Base-by-base conservation (phyloP, 1,140 invertebrate species). In the Phymastichus coffea region DNA sequence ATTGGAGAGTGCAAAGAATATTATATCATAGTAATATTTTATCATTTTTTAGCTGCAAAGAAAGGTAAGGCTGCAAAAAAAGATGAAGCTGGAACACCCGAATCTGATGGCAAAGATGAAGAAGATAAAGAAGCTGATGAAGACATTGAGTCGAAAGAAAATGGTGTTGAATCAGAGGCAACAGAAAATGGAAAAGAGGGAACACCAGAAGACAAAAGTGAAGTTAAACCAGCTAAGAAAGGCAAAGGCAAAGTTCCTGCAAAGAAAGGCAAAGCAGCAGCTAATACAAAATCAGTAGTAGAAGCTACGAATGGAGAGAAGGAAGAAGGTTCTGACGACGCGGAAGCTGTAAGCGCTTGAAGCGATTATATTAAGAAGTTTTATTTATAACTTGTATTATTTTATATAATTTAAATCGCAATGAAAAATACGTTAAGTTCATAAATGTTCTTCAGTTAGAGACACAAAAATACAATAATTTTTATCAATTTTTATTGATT, bases 371-470 rank as follows among this genome's bases (percentile, higher is more conserved):
- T 28, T 60, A 38, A 60, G 44, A 30, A 54, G 48, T 54, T 60
- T 60, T 47, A 54, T 60, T 33, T 54, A 54, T 41, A 54, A 54
- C 33, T 60, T 54, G 49, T 60, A 54, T 60, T 53, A 53, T 54
- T 47, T 60, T 60, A 57, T 20, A 23, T 60, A 54, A 60, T 54
- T 60, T 59, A 59, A 59, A 52, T 25, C 23, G 57, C 53, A 44
- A 53, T 14, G 28, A 58, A 17, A 43, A 48, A 41, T 14, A 43
- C 35, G 35, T 51, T 28, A n/a, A 58, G 28, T 51, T 58, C 26
- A 46, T 46, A 25, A 60, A 40, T 60, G 57, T 60, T 35, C 22
- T 46, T 14, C 48, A 52, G 54, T 30, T 4, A 59, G 52, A 37
- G 41, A 30, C 38, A 43, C 8, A 33, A 20, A 47, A 54, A 28